Conservation (phyloP, 1,140 invertebrate species). For the Pectinophora gossypiella region DNA sequence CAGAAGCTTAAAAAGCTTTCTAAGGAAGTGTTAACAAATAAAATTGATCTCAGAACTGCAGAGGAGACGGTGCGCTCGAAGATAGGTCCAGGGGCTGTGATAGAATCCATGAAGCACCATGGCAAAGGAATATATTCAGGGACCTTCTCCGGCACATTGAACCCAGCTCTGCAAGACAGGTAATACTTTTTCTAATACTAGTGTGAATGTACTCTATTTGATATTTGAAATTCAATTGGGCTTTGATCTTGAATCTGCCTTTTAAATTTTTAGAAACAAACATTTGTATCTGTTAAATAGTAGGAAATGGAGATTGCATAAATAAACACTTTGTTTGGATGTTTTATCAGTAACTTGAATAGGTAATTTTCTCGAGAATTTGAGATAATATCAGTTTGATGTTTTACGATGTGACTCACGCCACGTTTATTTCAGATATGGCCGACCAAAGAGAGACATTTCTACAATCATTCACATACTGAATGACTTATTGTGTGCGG, state of each 20-base stretch:
- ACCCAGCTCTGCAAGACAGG: slow-evolving; percentile 94
- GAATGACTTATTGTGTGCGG: slow-evolving; percentile 93
- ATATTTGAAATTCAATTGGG: too few species aligned
- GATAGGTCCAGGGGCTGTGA: slow-evolving; percentile 87
- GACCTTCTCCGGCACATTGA: slow-evolving; percentile 90
- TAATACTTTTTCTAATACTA: too few species aligned
- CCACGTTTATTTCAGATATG: slow-evolving; percentile 75
- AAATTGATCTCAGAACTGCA: slow-evolving; percentile 74
- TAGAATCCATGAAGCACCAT: slow-evolving; percentile 95
- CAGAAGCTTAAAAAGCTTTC: slow-evolving; percentile 94
- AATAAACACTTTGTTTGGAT: too few species aligned
- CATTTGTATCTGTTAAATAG: too few species aligned
- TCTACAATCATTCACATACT: slow-evolving; percentile 96
- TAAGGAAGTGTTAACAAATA: slow-evolving; percentile 87
- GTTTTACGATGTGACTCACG: background rate
- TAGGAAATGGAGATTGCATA: too few species aligned
- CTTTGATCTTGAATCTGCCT: too few species aligned
- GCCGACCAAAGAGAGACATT: slow-evolving; percentile 92
- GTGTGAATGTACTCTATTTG: too few species aligned
- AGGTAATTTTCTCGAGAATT: too few species aligned
- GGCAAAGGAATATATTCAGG: slow-evolving; percentile 93
- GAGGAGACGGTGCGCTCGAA: slow-evolving; percentile 67
- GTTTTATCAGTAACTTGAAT: too few species aligned
- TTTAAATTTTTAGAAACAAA: too few species aligned
- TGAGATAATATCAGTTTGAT: too few species aligned